Evolutionary conservation across 2,888 invertebrate genomes (phyloP).

Genomic region (Agrochola litura): DNA sequence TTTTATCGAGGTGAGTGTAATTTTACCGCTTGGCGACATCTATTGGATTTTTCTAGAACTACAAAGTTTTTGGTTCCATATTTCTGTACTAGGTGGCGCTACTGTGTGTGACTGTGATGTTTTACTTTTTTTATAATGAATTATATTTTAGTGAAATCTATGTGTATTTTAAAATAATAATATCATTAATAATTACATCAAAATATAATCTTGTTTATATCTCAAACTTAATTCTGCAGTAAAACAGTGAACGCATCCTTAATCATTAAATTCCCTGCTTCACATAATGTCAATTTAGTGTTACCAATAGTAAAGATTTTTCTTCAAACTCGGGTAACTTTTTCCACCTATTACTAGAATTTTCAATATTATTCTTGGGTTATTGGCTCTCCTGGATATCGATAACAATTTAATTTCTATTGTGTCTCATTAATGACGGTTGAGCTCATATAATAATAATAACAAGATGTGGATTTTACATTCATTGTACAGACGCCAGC

Average conservation of each 20-base stretch:
- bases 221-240: background rate
- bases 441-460: no score
- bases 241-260: slow-evolving; percentile 55
- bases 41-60: slow-evolving; percentile 1
- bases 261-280: slow-evolving; percentile 53
- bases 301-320: slow-evolving; percentile 40
- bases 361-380: no score
- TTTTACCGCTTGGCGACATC: slow-evolving; percentile 31
- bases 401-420: no score
- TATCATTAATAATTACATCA: background rate
- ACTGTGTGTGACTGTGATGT: background rate
- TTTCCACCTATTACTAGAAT: no score
- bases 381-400: no score
- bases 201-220: fast-evolving
- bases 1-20: background rate
- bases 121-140: background rate
- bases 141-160: background rate
- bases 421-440: no score
- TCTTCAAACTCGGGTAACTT: slow-evolving; percentile 8
- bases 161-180: background rate
- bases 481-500: no score
- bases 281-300: slow-evolving; percentile 70
- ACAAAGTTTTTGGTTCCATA: background rate
- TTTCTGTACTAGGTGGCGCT: slow-evolving; percentile 31
- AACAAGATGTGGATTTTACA: background rate